Base-by-base conservation (phyloP, 2,888 invertebrate genomes). In the Ectobius pallidus region DNA sequence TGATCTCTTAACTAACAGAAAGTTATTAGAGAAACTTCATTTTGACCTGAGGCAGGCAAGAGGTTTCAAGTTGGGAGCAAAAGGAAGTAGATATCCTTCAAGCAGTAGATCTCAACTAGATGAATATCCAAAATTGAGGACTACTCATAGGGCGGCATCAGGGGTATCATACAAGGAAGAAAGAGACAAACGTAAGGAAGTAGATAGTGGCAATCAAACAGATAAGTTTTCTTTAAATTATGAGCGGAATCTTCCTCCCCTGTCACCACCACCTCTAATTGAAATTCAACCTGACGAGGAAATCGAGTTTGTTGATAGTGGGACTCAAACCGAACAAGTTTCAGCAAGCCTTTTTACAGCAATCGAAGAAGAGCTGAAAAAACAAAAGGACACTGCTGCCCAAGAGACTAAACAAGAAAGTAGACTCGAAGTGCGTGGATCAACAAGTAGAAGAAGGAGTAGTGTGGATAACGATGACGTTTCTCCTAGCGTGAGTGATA, bases 401-500 rank as follows among this genome's bases (percentile, higher is more conserved):
- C 49, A 65, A 58, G 63, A 72, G 25, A 49, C 65, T 11, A 49
- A 58, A 4, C 70, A 69, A 3, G 75, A 70, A 20, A 58, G 16
- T 1, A 63, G 75, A 73, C 30, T 73, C 62, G 63, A 76, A 68
- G 22, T 68, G 58, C 65, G 70, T 61, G 49, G 44, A 9, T 55
- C 46, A 14, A 16, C 39, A 11, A 18, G 84, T 7, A 84, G 91
- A 7, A 87, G 93, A 61, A 88, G 91, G 78, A 92, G 92, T 78
- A 92, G 93, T 80, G 91, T 93, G 16, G 93, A 93, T 80, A 91
- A 93, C 81, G 93, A 93, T 79, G 94, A 94, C 79, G 90, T 94
- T 0, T 93, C 93, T 0, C 94, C 94, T 75, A 94, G 94, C 0
- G 94, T 95, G 30, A 92, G 93, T 80, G 93, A 94, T 80, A 94